Percentiles rank a stretch among this genome's conserved stretches.
Evolutionary conservation across 2,113 vertebrate genomes (phyloP).

Genomic region (Quiscalus mexicanus): DNA sequence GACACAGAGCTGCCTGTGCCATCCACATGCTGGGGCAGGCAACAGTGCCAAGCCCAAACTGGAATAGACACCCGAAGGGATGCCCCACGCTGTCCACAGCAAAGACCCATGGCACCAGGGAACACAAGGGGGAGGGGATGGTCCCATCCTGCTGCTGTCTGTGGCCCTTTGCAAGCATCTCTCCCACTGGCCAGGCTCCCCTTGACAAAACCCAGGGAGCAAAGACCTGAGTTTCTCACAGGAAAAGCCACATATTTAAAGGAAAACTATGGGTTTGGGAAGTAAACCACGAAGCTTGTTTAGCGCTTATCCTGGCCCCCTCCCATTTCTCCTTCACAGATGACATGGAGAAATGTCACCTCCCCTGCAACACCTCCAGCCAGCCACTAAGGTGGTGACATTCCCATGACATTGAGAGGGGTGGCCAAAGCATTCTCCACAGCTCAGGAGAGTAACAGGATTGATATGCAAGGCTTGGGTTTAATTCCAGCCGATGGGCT

Average conservation of each 20-base stretch:
- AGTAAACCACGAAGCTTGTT: not conserved
- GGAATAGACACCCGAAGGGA: accelerated
- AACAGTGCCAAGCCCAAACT: not conserved
- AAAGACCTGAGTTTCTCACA: not conserved
- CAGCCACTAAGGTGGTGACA: not conserved
- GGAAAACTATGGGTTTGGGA: not conserved
- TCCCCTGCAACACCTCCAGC: not conserved
- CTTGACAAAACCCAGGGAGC: not conserved
- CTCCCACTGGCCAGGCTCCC: not conserved
- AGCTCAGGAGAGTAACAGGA: slow-evolving; percentile 36
- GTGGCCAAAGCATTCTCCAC: slow-evolving; percentile 37
- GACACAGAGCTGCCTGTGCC: accelerated
- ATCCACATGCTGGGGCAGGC: not conserved
- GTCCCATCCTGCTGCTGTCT: not conserved
- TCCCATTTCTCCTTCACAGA: not conserved
- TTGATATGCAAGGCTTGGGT: slow-evolving; percentile 34
- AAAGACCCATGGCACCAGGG: accelerated
- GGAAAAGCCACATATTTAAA: not conserved
- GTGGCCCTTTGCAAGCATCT: accelerated
- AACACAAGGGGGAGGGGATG: not conserved
- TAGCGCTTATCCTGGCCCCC: not conserved
- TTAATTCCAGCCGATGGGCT: slow-evolving; percentile 18
- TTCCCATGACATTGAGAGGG: slow-evolving; percentile 39
- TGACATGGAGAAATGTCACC: not conserved
- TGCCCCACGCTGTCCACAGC: accelerated